Base-by-base conservation (phyloP, 2,888 invertebrate species). In the Cabera pusaria region DNA sequence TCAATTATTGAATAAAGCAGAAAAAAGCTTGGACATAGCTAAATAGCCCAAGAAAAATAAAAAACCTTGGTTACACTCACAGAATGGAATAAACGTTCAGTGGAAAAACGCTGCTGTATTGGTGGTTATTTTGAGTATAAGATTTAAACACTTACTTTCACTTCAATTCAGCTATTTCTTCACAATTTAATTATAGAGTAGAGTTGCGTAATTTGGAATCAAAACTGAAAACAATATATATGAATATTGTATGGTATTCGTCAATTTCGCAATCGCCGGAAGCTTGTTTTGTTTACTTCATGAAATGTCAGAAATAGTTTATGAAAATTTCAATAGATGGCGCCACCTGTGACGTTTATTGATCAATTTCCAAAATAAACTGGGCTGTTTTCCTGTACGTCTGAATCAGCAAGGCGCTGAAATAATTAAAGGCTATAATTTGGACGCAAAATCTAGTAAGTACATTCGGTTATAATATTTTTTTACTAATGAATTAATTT, bases 361-460 rank as follows among this genome's bases (percentile, higher is more conserved):
- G 63, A 68, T 70, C 77, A 79, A 85, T 84, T 86, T 87, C 87
- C 63, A 88, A 88, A 87, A 86, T 87, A 87, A 87, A 86, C 82
- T 80, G 65, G 63, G 68, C 64, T 59, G 71, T 82, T 81, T 80
- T 78, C 73, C 68, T 74, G 68, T 68, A 71, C 72, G 70, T 63
- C 63, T 61, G 52, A 47, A 48, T 43, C 49, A 49, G 43, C 52
- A 62, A 58, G 54, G 57, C 54, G 48, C 48, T 50, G 56, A 54
- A 70, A 63, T 64, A 67, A 67, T 64, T 54, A 49, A 41, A 52
- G 46, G 47, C 53, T 41, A 65, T 58, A 65, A 69, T 62, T 65
- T 55, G 24, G 20, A 45, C 22, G 11, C 21, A 44, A 56, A 70
- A 69, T 59, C 57, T 50, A 75, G 86, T 87, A 58, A 84, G 86